A percentile compares a stretch with the other conserved stretches of the same genome.
Evolutionary conservation across 2,888 invertebrate genomes (phyloP).

Genomic region (Zootermopsis nevadensis): DNA sequence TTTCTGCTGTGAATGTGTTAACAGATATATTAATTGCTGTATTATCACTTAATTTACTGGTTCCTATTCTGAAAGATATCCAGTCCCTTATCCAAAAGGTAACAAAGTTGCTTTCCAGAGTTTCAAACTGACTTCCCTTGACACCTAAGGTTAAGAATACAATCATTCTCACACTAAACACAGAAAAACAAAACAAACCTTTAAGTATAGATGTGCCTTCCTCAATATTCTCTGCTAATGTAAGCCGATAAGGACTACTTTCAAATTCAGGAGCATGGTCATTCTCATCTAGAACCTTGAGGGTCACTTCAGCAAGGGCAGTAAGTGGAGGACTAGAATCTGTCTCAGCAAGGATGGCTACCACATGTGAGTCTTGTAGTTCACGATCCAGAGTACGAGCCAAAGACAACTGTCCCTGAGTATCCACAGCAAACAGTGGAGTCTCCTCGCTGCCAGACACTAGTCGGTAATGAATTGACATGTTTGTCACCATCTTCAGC

Average conservation of each 20-base stretch:
- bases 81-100: too few relatives aligned
- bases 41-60: too few relatives aligned
- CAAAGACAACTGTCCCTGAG: constrained; percentile 78
- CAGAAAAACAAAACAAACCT: constrained; percentile 61
- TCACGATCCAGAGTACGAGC: constrained; percentile 83
- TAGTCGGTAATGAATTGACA: constrained; percentile 71
- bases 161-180: too few relatives aligned
- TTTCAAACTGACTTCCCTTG: too few relatives aligned
- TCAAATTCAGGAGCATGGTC: constrained; percentile 91
- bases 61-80: too few relatives aligned
- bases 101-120: too few relatives aligned
- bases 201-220: constrained; percentile 81
- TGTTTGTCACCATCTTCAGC: constrained; percentile 74
- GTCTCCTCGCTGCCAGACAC: constrained; percentile 70
- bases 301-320: constrained; percentile 75
- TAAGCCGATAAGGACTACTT: constrained; percentile 81
- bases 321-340: constrained; percentile 78
- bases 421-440: constrained; percentile 77
- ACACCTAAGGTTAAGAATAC: too few relatives aligned
- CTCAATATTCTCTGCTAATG: constrained; percentile 85
- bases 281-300: constrained; percentile 90
- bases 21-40: too few relatives aligned
- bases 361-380: constrained; percentile 72
- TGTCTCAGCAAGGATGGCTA: constrained; percentile 79
- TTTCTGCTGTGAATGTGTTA: too few relatives aligned